Base-by-base conservation (phyloP, 2,113 vertebrate genomes). In the Chaetops frenatus region DNA sequence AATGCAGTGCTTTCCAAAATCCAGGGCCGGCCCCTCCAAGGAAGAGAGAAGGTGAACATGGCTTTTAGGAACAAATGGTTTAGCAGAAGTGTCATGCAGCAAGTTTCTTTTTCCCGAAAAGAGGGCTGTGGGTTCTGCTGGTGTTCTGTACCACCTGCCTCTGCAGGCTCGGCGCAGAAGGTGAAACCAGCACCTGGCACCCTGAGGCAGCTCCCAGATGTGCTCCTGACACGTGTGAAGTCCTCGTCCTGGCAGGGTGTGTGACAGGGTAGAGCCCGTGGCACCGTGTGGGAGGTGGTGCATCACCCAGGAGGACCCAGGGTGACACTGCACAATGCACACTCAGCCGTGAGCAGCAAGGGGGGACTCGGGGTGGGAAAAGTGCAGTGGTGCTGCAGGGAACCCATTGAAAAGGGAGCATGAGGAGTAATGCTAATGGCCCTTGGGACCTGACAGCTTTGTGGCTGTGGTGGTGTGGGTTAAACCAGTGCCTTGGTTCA, bases 171-270 rank as follows among this genome's bases (percentile, higher is more conserved):
- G 12, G n/a, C 18, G 22, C 58, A 27, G 31, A 8, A 54, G 66
- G 61, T 62, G 33, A 33, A 40, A 80, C 5, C 21, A 67, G 57
- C n/a, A 6, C 2, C 9, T 20, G 53, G 29, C 2, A 10, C 3
- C 10, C 42, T 28, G 38, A 35, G 15, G 24, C 36, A 28, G 35
- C 64, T 67, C 20, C 9, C 22, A 31, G 35, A 33, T 14, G n/a
- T 7, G 76, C 53, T 53, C 31, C 47, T 51, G 33, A 27, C 13
- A 36, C 11, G 2, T 60, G 72, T 25, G 45, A 40, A 47, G 16
- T 22, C 31, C 51, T 83, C 0, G 0, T 38, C 38, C 69, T 13
- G 24, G 7, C 21, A 51, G n/a, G 17, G 21, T 48, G 24, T 33
- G 40, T 47, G 81, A 29, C 20, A 2, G 28, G 13, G 20, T 4